Conservation (phyloP, 2,113 vertebrate genomes). For the Spea bombifrons region DNA sequence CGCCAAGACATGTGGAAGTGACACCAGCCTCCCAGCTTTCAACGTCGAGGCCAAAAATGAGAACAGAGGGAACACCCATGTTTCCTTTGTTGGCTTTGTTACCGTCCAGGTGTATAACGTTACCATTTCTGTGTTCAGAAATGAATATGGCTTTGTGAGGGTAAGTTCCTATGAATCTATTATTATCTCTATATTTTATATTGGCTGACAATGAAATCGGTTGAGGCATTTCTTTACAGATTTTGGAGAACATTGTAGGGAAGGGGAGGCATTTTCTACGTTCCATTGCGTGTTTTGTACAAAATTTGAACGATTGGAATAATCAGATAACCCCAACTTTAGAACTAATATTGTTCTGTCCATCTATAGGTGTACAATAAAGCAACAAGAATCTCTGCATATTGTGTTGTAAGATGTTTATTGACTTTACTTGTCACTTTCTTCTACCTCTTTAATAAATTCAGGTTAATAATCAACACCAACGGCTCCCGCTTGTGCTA, state of each 20-base stretch:
- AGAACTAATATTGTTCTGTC: too few species aligned
- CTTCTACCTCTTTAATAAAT: neutral
- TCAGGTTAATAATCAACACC: constrained; percentile 63
- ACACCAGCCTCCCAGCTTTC: constrained; percentile 49
- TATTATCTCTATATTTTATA: neutral
- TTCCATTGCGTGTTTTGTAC: too few species aligned
- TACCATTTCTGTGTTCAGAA: constrained; percentile 51
- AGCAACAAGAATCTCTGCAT: too few species aligned
- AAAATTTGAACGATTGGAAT: too few species aligned
- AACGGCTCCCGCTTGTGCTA: constrained; percentile 62
- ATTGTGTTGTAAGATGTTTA: too few species aligned
- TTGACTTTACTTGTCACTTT: neutral
- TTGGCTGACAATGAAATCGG: too few species aligned
- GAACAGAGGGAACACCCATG: constrained; percentile 58
- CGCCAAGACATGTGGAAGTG: constrained; percentile 41
- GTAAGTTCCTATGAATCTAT: constrained; percentile 56
- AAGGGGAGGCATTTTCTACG: too few species aligned
- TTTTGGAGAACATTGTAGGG: too few species aligned
- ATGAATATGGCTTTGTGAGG: constrained; percentile 63
- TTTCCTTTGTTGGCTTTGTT: constrained; percentile 68
- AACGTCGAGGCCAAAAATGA: constrained; percentile 63
- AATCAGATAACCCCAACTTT: too few species aligned
- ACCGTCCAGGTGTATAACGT: constrained; percentile 63
- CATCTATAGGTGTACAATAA: too few species aligned
- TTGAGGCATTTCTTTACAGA: too few species aligned